Percentiles rank a stretch among this genome's conserved stretches.
Evolutionary conservation across 2,888 invertebrate species (phyloP).

Genomic region (Apamea crenata): DNA sequence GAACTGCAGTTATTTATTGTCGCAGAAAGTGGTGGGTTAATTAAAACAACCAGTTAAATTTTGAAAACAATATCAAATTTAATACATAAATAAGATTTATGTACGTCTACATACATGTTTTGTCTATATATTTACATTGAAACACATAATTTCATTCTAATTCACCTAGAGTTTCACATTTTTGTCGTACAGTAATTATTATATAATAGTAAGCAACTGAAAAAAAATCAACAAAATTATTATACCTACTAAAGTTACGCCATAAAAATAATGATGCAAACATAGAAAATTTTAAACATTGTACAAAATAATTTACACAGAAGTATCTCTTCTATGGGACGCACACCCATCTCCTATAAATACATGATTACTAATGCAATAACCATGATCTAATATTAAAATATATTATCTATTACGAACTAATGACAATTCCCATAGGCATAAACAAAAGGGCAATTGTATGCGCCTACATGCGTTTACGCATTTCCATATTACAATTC

Average conservation of each 20-base stretch:
- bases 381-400: conserved; percentile 76
- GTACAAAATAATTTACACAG: conserved; percentile 88
- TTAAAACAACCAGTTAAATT: conserved; percentile 86
- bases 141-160: conserved; percentile 88
- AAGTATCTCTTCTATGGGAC: conserved; percentile 72
- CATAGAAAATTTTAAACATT: conserved; percentile 81
- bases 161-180: conserved; percentile 84
- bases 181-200: conserved; percentile 78
- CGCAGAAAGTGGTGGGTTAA: conserved; percentile 31
- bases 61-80: conserved; percentile 91
- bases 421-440: conserved; percentile 73
- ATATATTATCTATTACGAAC: conserved; percentile 73
- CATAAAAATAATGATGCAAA: conserved; percentile 83
- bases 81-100: conserved; percentile 90
- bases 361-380: conserved; percentile 78
- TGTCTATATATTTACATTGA: conserved; percentile 89
- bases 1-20: not conserved
- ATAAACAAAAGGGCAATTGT: conserved; percentile 65
- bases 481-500: conserved; percentile 61
- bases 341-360: conserved; percentile 71
- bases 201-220: conserved; percentile 86
- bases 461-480: conserved; percentile 69
- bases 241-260: conserved; percentile 72
- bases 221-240: conserved; percentile 84
- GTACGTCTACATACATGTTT: conserved; percentile 89